phyloP scores from a whole-genome alignment of 2,113 vertebrate species.

The Scolopax mira region DNA sequence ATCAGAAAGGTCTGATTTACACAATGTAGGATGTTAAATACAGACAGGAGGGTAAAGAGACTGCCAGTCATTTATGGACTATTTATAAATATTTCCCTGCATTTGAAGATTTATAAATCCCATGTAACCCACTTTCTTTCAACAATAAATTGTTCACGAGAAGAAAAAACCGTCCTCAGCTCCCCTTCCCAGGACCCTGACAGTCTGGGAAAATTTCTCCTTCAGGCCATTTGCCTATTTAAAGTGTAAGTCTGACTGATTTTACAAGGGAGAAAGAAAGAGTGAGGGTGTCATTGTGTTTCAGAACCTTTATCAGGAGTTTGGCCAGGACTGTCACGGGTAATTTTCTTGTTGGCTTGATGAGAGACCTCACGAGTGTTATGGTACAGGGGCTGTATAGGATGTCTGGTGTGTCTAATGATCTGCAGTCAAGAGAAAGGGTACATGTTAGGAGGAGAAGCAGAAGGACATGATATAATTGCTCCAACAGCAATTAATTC shows the following conservation, averaged over 20 bases:
- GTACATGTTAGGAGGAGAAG: background rate
- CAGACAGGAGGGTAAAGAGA: background rate
- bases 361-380: background rate
- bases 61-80: background rate
- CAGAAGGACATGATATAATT: background rate
- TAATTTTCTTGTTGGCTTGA: constrained; percentile 42
- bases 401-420: background rate
- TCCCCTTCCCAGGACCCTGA: background rate
- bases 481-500: background rate
- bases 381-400: background rate
- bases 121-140: background rate
- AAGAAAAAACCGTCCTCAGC: background rate
- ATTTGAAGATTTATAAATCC: background rate
- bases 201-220: constrained; percentile 30
- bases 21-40: background rate
- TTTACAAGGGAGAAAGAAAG: constrained; percentile 44
- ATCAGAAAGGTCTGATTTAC: background rate
- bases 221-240: constrained; percentile 21
- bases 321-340: background rate
- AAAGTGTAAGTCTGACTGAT: constrained; percentile 45
- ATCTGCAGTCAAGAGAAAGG: background rate
- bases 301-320: constrained; percentile 36
- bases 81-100: background rate
- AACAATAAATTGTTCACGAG: background rate
- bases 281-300: constrained; percentile 8